Base-by-base conservation (phyloP, 2,888 invertebrate species). In the Brachyptera risi region DNA sequence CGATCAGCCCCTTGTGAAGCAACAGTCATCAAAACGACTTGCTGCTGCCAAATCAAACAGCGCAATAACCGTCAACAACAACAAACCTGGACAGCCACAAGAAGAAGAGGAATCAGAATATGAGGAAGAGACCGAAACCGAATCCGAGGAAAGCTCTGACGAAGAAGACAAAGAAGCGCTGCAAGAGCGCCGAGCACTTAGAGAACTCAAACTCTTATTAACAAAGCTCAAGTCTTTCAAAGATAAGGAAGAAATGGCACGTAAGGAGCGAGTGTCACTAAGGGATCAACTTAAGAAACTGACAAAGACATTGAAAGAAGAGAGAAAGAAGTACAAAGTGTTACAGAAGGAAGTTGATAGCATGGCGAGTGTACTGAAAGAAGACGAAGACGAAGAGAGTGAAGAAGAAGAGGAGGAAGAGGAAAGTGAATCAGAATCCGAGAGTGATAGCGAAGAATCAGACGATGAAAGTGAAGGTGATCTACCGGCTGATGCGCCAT, bases 271-370 rank as follows among this genome's bases (percentile, higher is more conserved):
- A 65, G 80, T 84, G 70, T 88, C 83, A 13, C 80, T 90, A 59
- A 89, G 89, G 69, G 87, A 88, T 71, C 84, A 90, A 60, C 85
- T 92, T 72, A 91, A 89, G 70, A 90, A 89, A 71, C 90, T 91
- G 68, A 81, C 83, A 7, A 81, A 86, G 58, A 81, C 91, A 58
- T 60, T 69, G 69, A 85, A 84, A 69, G 87, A 88, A 40, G 92
- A 91, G 69, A 90, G 88, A 71, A 86, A 86, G 70, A 90, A 90
- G 75, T 91, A 87, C 75, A 90, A 88, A 71, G 84, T 84, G 67
- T 75, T 93, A 42, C 90, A 92, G 73, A 90, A 90, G 67, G 92
- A 93, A 77, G 92, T 92, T 9, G 90, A 92, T 71, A 92, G 92
- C 76, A 93, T 93, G 92, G 92, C 92, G 0, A 87, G 87, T 15